Base-by-base conservation (phyloP, 2,888 invertebrate species). In the Mythimna lalbum region DNA sequence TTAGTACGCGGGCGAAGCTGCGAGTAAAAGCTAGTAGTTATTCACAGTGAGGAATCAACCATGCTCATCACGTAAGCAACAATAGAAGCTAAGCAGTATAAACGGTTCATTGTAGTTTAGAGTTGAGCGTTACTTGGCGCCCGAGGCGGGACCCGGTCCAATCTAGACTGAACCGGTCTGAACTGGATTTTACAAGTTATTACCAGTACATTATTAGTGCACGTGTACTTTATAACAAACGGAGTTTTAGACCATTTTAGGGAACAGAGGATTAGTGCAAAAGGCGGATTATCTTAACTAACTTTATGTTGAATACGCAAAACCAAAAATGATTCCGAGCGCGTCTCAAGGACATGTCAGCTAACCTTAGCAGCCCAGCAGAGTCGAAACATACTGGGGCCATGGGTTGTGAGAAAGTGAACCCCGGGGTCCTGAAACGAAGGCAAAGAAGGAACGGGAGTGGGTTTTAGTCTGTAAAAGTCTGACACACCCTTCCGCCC, bases 171-270 rank as follows among this genome's bases (percentile, higher is more conserved):
- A 70, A 68, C 78, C 52, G 50, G 61, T 80, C n/a, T 62, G 62
- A 75, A 73, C 65, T 33, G 73, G 71, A 79, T 77, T 81, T 73
- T 66, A 79, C 74, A 63, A 85, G 81, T 83, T 83, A 85, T 78
- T 83, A 69, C 78, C 63, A 33, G 63, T 61, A 68, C 55, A 57
- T 63, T 71, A 71, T 83, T 80, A 70, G 66, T 63, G 72, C 66
- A 73, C 69, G 39, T 73, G 57, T 66, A 81, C 73, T 73, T 69
- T 67, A 56, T 21, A 39, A 31, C 47, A 31, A 36, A 49, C 53
- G 47, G 39, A 53, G 59, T 31, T 78, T 73, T 52, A 2, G 55
- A 36, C 27, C 43, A 63, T 23, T 39, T 80, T 56, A 57, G 39
- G 39, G 49, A 23, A 43, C 9, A 12, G 21, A 43, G 43, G n/a